Conservation (phyloP, 2,113 vertebrate species). For the Rhinoptilus africanus region DNA sequence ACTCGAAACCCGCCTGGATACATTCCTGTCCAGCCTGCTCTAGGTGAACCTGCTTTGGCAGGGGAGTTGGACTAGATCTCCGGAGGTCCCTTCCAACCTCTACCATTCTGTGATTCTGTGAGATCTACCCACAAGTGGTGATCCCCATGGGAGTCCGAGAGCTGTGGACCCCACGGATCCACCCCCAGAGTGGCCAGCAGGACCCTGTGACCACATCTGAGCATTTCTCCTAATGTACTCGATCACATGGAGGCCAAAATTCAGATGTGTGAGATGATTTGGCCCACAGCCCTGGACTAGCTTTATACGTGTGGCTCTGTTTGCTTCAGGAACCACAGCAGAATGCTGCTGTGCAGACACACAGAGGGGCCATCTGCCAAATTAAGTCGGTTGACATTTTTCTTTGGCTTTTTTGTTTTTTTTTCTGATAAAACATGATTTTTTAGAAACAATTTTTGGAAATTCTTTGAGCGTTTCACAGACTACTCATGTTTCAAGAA, state of each 20-base stretch:
- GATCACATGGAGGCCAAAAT: rapidly evolving
- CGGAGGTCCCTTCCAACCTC: no score
- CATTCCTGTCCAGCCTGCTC: no score
- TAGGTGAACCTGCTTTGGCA: no score
- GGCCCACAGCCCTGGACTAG: neutral
- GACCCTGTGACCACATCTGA: neutral
- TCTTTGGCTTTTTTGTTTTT: neutral
- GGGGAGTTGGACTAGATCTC: no score
- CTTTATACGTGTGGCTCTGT: neutral
- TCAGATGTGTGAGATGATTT: neutral
- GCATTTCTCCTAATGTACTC: neutral
- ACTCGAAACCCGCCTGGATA: no score
- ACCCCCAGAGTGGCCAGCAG: neutral
- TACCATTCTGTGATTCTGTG: neutral
- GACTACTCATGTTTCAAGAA: neutral
- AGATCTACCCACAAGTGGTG: neutral
- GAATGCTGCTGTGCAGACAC: neutral
- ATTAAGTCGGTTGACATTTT: neutral
- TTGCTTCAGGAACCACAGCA: neutral
- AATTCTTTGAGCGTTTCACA: neutral
- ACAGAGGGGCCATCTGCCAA: neutral
- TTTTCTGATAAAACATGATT: neutral
- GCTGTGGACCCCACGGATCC: neutral
- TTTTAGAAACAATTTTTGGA: neutral
- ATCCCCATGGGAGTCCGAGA: rapidly evolving